Conservation (phyloP, 2,113 vertebrate species). For the Grallaria varia region DNA sequence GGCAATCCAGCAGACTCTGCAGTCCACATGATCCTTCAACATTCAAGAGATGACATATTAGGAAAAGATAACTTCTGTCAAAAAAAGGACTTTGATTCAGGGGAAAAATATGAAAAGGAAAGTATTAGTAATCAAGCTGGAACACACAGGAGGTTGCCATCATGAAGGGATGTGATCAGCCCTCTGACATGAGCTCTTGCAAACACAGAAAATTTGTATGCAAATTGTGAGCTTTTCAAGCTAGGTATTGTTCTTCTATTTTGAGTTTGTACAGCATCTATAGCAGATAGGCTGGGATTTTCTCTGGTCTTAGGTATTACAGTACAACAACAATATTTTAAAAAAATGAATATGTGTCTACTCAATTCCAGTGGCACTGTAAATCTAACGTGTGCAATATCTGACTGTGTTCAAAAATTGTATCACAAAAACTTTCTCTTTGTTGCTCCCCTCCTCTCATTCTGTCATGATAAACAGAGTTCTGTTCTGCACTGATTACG, state of each 20-base stretch:
- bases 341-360: neutral
- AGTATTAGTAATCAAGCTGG: neutral
- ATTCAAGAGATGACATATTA: neutral
- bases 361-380: neutral
- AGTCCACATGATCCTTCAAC: neutral
- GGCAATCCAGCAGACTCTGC: neutral
- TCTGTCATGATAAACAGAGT: neutral
- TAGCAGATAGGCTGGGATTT: neutral
- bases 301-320: neutral
- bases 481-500: neutral
- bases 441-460: neutral
- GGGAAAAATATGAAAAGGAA: neutral
- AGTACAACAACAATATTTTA: neutral
- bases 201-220: neutral
- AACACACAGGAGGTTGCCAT: neutral
- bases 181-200: neutral
- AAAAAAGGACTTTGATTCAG: neutral
- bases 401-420: neutral
- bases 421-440: neutral
- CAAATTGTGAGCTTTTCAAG: neutral
- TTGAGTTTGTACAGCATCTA: neutral
- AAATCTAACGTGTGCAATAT: neutral
- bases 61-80: neutral
- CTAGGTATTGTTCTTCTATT: neutral
- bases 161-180: neutral